Evolutionary conservation across 2,888 invertebrate genomes (phyloP).

Genomic region (Euzetes globulus): DNA sequence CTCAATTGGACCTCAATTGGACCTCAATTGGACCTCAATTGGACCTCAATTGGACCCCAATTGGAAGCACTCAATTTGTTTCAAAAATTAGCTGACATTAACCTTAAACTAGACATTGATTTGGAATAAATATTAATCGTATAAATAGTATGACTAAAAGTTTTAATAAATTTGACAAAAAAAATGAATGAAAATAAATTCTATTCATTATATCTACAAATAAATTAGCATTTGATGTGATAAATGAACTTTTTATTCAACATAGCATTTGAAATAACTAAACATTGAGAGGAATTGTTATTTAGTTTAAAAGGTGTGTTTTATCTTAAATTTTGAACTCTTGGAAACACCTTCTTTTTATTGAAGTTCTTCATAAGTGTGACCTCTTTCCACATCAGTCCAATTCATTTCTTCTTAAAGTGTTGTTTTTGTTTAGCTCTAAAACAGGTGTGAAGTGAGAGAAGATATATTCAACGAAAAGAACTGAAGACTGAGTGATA

Average conservation of each 20-base stretch:
- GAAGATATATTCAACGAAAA: neutral
- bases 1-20: no score
- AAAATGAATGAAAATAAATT: no score
- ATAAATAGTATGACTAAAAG: no score
- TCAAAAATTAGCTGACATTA: neutral
- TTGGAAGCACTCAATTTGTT: no score
- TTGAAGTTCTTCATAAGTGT: conserved; percentile 16
- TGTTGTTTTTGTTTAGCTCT: conserved; percentile 16
- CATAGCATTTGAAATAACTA: neutral
- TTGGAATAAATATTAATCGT: no score
- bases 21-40: no score
- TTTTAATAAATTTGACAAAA: neutral
- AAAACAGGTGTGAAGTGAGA: neutral
- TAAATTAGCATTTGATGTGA: neutral
- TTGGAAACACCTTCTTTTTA: conserved; percentile 25
- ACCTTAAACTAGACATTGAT: neutral
- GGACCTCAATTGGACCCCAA: no score
- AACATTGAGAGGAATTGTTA: neutral
- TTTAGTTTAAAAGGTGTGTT: conserved; percentile 15
- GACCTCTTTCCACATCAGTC: conserved; percentile 30
- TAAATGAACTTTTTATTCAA: neutral
- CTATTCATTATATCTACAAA: no score
- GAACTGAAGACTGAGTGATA: neutral
- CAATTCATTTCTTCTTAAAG: conserved; percentile 18
- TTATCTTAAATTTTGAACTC: conserved; percentile 11